phyloP scores from a whole-genome alignment of 2,888 invertebrate genomes.

The Argyresthia goedartella region DNA sequence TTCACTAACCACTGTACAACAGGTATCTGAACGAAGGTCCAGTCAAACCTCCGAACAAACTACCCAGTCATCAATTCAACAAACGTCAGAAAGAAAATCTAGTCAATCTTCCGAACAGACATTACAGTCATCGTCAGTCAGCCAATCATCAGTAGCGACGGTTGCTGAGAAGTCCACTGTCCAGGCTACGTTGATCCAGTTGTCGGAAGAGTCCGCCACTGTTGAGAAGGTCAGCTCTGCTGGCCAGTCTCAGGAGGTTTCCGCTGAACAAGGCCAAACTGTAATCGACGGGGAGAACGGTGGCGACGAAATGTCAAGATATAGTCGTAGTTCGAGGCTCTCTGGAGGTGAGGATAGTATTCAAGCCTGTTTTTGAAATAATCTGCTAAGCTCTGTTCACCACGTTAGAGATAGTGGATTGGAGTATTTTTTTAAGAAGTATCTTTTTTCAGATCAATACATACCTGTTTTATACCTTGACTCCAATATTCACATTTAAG shows the following conservation, averaged over 20 bases:
- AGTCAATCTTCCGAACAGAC: not conserved
- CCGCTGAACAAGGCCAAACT: slow-evolving; percentile 28
- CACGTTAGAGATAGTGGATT: too few species aligned
- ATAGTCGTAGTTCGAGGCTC: slow-evolving; percentile 73
- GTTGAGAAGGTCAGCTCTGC: not conserved
- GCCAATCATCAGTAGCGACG: not conserved
- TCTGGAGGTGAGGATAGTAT: slow-evolving; percentile 66
- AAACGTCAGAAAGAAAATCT: slow-evolving; percentile 1
- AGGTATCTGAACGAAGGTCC: slow-evolving; percentile 12
- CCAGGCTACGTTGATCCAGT: not conserved
- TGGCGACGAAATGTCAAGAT: slow-evolving; percentile 70
- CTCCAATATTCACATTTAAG: too few species aligned
- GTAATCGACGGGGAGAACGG: slow-evolving; percentile 43
- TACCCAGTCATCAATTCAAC: not conserved
- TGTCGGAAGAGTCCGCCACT: not conserved
- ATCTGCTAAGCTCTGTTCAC: too few species aligned
- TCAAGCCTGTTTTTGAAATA: not conserved
- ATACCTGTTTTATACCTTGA: too few species aligned
- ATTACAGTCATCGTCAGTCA: not conserved
- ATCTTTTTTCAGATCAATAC: too few species aligned
- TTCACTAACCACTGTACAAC: slow-evolving; percentile 3
- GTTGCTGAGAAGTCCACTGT: not conserved
- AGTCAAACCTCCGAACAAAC: slow-evolving; percentile 17
- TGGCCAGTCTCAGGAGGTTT: not conserved
- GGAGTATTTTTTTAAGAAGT: too few species aligned